phyloP scores from a whole-genome alignment of 2,888 invertebrate species.

The Drosophila parthenogenetica region DNA sequence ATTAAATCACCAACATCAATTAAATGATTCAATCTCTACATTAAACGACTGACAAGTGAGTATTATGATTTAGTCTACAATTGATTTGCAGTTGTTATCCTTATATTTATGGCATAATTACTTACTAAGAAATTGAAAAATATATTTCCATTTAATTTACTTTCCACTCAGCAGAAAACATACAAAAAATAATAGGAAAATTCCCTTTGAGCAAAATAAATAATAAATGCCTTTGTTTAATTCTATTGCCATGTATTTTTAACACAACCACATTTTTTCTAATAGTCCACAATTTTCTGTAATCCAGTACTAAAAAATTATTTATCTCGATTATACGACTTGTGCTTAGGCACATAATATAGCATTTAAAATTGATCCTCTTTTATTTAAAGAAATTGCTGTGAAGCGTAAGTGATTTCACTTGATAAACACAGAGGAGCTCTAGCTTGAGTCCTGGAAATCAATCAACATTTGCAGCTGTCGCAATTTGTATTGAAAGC shows the following conservation, averaged over 20 bases:
- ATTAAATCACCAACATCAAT: slow-evolving; percentile 15
- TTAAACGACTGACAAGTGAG: slow-evolving; percentile 37
- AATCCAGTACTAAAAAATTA: neutral
- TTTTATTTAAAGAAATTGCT: slow-evolving; percentile 3
- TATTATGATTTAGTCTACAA: slow-evolving; percentile 5
- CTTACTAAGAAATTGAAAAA: neutral
- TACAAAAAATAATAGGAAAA: neutral
- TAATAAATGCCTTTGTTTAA: neutral
- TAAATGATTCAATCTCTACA: slow-evolving; percentile 7
- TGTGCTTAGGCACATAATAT: neutral
- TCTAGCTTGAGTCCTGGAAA: slow-evolving; percentile 17
- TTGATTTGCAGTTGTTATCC: neutral
- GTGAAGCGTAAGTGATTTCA: slow-evolving; percentile 25
- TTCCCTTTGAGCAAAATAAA: neutral
- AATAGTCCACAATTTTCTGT: neutral
- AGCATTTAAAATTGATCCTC: neutral
- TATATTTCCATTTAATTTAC: slow-evolving; percentile 13
- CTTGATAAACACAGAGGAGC: slow-evolving; percentile 19
- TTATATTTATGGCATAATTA: slow-evolving; percentile 2
- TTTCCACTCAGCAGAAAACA: neutral
- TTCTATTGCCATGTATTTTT: no score
- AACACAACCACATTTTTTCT: no score
- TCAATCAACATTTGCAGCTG: slow-evolving; percentile 55
- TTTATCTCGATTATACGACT: neutral
- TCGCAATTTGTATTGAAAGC: slow-evolving; percentile 47